Conservation (phyloP, 2,113 vertebrate genomes). For the Pseudolaguvia tuberculata region DNA sequence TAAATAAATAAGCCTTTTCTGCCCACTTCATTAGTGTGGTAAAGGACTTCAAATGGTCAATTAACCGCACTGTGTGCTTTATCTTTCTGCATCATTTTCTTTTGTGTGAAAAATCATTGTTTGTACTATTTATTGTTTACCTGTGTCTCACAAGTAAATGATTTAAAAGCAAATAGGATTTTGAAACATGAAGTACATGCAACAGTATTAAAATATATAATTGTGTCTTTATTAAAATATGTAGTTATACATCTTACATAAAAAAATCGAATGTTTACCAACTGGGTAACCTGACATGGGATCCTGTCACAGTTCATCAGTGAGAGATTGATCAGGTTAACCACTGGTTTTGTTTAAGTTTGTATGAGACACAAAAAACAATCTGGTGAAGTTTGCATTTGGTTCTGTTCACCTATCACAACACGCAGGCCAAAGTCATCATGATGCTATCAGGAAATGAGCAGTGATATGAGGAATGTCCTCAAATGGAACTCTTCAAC, state of each 20-base stretch:
- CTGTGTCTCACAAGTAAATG: not conserved
- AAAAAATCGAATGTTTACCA: slow-evolving; percentile 24
- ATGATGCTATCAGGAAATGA: slow-evolving; percentile 62
- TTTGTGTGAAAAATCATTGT: slow-evolving; percentile 8
- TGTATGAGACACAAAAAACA: slow-evolving; percentile 32
- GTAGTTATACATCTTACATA: not conserved
- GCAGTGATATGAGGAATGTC: slow-evolving; percentile 68
- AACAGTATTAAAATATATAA: not conserved
- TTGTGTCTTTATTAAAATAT: not conserved
- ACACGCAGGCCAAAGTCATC: slow-evolving; percentile 51
- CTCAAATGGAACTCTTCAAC: slow-evolving; percentile 36
- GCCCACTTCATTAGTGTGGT: slow-evolving; percentile 22
- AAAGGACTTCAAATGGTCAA: slow-evolving; percentile 24
- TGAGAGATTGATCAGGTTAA: slow-evolving; percentile 42
- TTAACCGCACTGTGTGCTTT: slow-evolving; percentile 13
- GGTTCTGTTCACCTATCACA: slow-evolving; percentile 43
- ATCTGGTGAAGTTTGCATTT: slow-evolving; percentile 34
- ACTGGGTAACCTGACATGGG: slow-evolving; percentile 11
- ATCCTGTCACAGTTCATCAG: slow-evolving; percentile 43
- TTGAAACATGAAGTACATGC: not conserved
- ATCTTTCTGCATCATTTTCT: not conserved
- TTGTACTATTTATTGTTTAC: not conserved
- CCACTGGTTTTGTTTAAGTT: slow-evolving; percentile 48
- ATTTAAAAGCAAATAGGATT: not conserved
- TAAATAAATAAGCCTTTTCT: slow-evolving; percentile 42